Evolutionary conservation across 2,113 vertebrate genomes (phyloP).

Genomic region (Sinocyclocheilus rhinocerous): DNA sequence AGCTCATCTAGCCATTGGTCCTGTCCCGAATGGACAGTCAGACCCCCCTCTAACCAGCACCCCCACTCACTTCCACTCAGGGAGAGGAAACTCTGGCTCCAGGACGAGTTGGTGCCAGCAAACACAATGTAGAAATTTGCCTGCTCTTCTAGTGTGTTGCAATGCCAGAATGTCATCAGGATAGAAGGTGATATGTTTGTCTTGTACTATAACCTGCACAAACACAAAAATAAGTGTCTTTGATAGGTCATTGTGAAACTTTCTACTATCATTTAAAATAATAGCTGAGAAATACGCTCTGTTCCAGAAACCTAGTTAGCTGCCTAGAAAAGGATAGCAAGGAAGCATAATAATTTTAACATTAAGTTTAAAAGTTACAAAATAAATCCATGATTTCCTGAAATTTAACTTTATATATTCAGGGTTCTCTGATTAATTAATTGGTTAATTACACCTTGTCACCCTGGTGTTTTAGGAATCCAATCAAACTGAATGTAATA

Average conservation of each 20-base stretch:
- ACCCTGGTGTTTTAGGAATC: no score
- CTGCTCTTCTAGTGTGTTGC: slow-evolving; percentile 72
- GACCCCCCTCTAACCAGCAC: slow-evolving; percentile 74
- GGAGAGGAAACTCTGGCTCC: slow-evolving; percentile 79
- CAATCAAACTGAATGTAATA: no score
- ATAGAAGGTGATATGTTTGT: slow-evolving; percentile 68
- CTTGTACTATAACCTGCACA: slow-evolving; percentile 68
- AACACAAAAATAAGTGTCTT: neutral
- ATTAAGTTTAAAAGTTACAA: no score
- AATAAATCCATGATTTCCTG: no score
- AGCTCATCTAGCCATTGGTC: slow-evolving; percentile 74
- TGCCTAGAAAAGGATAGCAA: no score
- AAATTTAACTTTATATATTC: no score
- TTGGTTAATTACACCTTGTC: no score
- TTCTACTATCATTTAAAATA: neutral
- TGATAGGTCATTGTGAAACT: neutral
- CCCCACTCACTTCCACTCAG: slow-evolving; percentile 67
- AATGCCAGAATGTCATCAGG: slow-evolving; percentile 79
- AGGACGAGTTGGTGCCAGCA: slow-evolving; percentile 62
- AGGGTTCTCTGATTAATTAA: no score
- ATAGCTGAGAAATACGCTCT: neutral
- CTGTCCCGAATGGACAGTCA: slow-evolving; percentile 49
- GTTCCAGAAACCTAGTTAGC: no score
- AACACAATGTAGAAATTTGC: slow-evolving; percentile 71
- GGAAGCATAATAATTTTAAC: no score